Evolutionary conservation across 2,888 invertebrate genomes (phyloP).

Genomic region (Linnaemya tessellans): DNA sequence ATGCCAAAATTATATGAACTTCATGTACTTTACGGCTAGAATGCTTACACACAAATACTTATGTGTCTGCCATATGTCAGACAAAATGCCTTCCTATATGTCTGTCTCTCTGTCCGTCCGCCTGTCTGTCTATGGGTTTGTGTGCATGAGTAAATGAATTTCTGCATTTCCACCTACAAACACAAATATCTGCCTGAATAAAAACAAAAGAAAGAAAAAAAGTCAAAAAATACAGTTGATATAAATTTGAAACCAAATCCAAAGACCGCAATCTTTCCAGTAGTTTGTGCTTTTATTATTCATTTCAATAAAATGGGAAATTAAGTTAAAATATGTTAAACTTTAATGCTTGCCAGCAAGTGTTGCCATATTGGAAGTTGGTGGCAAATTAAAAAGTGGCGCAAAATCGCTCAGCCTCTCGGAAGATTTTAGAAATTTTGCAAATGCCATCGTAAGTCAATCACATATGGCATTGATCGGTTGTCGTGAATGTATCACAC

Average conservation of each 20-base stretch:
- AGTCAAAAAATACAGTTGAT: slow-evolving; percentile 40
- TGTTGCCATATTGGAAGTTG: slow-evolving; percentile 55
- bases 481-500: no score
- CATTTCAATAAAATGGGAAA: slow-evolving; percentile 46
- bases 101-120: slow-evolving; percentile 11
- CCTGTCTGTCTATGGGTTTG: slow-evolving; percentile 12
- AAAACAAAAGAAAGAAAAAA: slow-evolving; percentile 24
- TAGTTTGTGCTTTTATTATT: slow-evolving; percentile 57
- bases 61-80: slow-evolving; percentile 46
- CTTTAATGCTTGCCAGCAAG: slow-evolving; percentile 23
- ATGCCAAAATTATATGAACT: slow-evolving; percentile 55
- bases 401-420: no score
- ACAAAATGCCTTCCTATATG: slow-evolving; percentile 15
- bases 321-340: slow-evolving; percentile 57
- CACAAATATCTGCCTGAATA: slow-evolving; percentile 27
- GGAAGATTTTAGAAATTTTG: no score
- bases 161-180: slow-evolving; percentile 59
- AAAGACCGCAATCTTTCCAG: slow-evolving; percentile 65
- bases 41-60: slow-evolving; percentile 43
- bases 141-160: background rate
- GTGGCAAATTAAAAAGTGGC: no score
- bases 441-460: no score
- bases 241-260: slow-evolving; percentile 37
- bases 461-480: no score
- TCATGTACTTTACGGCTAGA: slow-evolving; percentile 13